These are phyloP conservation scores for Dolichomitus sp. DNA, from an alignment of 2,888 invertebrate genomes.

Conservation along the genomic window DNA sequence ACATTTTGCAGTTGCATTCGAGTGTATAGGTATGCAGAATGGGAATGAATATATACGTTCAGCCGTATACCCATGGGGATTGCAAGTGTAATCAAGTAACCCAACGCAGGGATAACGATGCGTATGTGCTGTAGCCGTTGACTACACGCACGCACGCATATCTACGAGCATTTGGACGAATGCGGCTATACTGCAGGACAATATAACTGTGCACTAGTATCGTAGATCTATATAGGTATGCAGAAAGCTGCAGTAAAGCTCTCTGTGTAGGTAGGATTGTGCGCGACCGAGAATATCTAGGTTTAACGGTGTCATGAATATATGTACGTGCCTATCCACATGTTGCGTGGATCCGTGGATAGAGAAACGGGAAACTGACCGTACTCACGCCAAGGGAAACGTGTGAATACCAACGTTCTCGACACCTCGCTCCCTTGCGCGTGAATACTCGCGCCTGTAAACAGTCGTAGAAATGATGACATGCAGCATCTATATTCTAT, in stretches of 20 bases:
- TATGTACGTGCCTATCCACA: conserved; percentile 28
- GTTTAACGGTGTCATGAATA: conserved; percentile 31
- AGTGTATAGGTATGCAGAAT: conserved; percentile 3
- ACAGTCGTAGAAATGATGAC: conserved; percentile 1
- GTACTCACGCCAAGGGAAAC: conserved; percentile 30
- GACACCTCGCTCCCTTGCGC: conserved; percentile 12
- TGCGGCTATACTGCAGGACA: neutral
- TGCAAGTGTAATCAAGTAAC: conserved; percentile 55
- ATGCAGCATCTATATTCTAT: neutral
- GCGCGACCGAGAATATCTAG: conserved; percentile 6
- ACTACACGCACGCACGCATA: conserved; percentile 22
- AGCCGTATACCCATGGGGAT: conserved; percentile 31
- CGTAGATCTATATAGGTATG: neutral
- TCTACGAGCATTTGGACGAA: conserved; percentile 15
- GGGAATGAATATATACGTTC: neutral
- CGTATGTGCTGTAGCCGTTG: conserved; percentile 28
- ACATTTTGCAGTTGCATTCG: conserved; percentile 21
- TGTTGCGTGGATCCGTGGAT: conserved; percentile 20
- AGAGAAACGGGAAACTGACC: conserved; percentile 35
- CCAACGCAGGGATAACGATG: conserved; percentile 60
- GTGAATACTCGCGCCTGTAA: conserved; percentile 11
- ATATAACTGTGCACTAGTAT: neutral
- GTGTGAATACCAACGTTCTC: conserved; percentile 22
- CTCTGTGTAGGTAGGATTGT: conserved; percentile 2
- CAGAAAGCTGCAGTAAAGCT: conserved; percentile 1